Evolutionary conservation across 2,113 vertebrate species (phyloP).

Genomic region (Melanocharis versteri): DNA sequence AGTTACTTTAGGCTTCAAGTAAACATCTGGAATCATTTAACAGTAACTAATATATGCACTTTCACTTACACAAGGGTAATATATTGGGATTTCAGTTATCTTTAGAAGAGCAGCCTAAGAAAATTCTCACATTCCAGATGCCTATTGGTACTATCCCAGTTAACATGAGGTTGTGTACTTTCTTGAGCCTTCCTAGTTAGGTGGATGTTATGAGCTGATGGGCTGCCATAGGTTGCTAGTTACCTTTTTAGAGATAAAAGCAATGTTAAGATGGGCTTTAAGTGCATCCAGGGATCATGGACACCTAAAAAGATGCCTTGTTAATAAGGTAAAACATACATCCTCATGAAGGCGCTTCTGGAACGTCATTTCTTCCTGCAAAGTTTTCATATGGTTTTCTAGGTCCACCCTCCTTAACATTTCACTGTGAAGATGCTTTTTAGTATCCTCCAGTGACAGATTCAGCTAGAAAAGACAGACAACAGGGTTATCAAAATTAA

Average conservation of each 20-base stretch:
- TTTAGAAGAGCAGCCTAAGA: neutral
- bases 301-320: neutral
- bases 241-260: neutral
- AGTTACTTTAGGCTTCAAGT: neutral
- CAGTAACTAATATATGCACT: neutral
- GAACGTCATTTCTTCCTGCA: conserved; percentile 79
- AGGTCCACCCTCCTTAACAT: conserved; percentile 75
- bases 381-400: conserved; percentile 80
- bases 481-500: neutral
- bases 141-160: neutral
- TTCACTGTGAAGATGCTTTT: conserved; percentile 78
- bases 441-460: conserved; percentile 62
- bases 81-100: neutral
- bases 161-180: neutral
- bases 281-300: neutral
- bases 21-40: neutral
- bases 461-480: conserved; percentile 19
- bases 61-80: neutral
- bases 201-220: neutral
- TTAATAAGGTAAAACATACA: conserved; percentile 66
- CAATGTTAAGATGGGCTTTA: conserved; percentile 4
- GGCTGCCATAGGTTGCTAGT: neutral
- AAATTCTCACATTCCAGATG: neutral
- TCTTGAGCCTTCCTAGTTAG: neutral
- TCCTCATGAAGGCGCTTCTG: conserved; percentile 76